Evolutionary conservation across 1,140 invertebrate species (phyloP), one percentile per base, ranked within the genome.

Genomic region (Drosophila pectinifera): DNA sequence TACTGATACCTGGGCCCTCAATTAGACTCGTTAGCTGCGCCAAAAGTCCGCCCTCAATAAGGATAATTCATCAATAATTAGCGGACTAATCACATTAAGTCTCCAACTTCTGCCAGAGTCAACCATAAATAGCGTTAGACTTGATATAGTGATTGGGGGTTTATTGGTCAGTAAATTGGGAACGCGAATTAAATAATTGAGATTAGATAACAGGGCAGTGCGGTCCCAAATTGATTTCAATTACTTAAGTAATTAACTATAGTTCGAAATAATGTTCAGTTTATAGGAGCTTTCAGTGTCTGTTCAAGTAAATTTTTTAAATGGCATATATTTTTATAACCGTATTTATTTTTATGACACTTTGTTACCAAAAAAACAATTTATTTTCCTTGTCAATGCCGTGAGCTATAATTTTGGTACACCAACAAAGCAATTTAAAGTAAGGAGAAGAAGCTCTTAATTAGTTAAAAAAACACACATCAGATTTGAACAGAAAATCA

Each of bases 51-150:
- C 73, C 67, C 74, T 88, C 78, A 80, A 88, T 88, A 88, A 54
- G 75, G 54, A 46, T 78, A 73, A 54, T 77, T 64, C 69, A 88
- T 75, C 85, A 79, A 51, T 48, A 62, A 65, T 57, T 74, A 74
- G 78, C 56, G 54, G 58, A 42, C 31, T 55, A 54, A 62, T 56
- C 42, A 20, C 36, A 36, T 39, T 42, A 45, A 46, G 55, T 53
- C 51, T 48, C 31, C 26, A 64, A 64, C 72, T 56, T 69, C 26
- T 4, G 38, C 18, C 13, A 34, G 42, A 55, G 24, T 46, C 49
- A 55, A 38, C 41, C 49, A 68, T 70, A 46, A 69, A 68, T 56
- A 34, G 14, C 26, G 13, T 20, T 20, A 10, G 20, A 16, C 11
- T n/a, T 61, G 38, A 42, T 43, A 34, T 59, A 13, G 8, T 31